Percentiles rank a stretch among this genome's conserved stretches.
These are phyloP conservation scores for Epicampocera succincta DNA, from an alignment of 2,888 invertebrate species.

Conservation along the genomic window DNA sequence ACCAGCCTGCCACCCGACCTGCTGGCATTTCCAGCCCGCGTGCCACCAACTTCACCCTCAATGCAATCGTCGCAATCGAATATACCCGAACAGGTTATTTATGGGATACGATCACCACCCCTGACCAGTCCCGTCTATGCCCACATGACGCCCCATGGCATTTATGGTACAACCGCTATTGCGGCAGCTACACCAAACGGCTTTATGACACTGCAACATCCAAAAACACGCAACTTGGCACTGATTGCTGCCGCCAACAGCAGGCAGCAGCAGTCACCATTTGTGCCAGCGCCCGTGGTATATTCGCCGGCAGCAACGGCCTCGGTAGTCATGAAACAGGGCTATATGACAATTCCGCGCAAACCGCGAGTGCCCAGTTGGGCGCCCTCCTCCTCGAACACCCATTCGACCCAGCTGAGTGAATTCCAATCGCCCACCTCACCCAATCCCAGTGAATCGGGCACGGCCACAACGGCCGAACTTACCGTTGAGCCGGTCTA, in stretches of 20 bases:
- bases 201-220: slow-evolving; percentile 91
- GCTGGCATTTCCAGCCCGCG: slow-evolving; percentile 88
- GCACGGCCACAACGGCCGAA: slow-evolving; percentile 81
- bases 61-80: slow-evolving; percentile 91
- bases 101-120: slow-evolving; percentile 78
- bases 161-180: slow-evolving; percentile 84
- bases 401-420: slow-evolving; percentile 69
- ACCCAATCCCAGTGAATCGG: slow-evolving; percentile 81
- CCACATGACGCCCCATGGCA: slow-evolving; percentile 79
- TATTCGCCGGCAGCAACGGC: slow-evolving; percentile 82
- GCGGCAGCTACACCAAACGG: slow-evolving; percentile 83
- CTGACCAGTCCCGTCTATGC: slow-evolving; percentile 85
- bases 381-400: slow-evolving; percentile 86
- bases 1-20: slow-evolving; percentile 91
- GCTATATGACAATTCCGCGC: slow-evolving; percentile 93
- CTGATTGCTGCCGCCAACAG: slow-evolving; percentile 78
- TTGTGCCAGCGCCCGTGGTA: slow-evolving; percentile 86
- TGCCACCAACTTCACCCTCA: slow-evolving; percentile 87
- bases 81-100: slow-evolving; percentile 83
- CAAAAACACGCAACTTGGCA: slow-evolving; percentile 82
- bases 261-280: slow-evolving; percentile 87
- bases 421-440: slow-evolving; percentile 77
- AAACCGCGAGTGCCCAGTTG: slow-evolving; percentile 92
- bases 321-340: slow-evolving; percentile 84
- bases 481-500: slow-evolving; percentile 91